A percentile compares a stretch with the other conserved stretches of the same genome.
Conservation (phyloP, 2,113 vertebrate species). For the Leptobrachium ailaonicum region DNA sequence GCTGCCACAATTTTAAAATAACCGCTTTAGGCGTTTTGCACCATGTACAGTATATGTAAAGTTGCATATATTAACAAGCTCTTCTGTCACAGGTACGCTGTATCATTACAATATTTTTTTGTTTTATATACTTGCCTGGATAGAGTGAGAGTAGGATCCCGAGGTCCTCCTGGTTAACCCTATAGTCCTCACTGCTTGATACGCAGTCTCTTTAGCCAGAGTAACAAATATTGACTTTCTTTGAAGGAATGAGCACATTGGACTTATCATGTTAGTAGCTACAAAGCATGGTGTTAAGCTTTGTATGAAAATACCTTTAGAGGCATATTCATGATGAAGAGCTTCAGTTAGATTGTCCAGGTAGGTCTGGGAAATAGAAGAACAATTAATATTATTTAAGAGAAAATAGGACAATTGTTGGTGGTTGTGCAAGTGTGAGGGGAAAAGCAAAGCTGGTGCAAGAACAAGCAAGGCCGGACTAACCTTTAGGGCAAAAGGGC, state of each 20-base stretch:
- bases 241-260: not conserved
- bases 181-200: conserved; percentile 86
- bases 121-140: conserved; percentile 72
- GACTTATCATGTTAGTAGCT: conserved; percentile 37
- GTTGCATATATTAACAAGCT: no score
- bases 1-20: no score
- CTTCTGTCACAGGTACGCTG: no score
- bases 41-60: no score
- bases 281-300: conserved; percentile 79
- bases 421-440: no score
- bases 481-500: no score
- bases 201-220: conserved; percentile 79
- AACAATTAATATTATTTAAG: no score
- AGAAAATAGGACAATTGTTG: no score
- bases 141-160: conserved; percentile 88
- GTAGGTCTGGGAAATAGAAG: conserved; percentile 69
- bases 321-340: conserved; percentile 82
- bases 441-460: no score
- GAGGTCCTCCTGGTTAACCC: conserved; percentile 86
- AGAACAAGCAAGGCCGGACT: no score
- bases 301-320: conserved; percentile 88
- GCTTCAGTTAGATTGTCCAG: conserved; percentile 87
- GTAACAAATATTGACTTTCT: conserved; percentile 68
- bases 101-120: no score
- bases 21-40: no score